Percentiles rank a stretch among this genome's conserved stretches.
These are phyloP conservation scores for Ischnus inquisitorius DNA, from an alignment of 2,888 invertebrate species.

Conservation along the genomic window DNA sequence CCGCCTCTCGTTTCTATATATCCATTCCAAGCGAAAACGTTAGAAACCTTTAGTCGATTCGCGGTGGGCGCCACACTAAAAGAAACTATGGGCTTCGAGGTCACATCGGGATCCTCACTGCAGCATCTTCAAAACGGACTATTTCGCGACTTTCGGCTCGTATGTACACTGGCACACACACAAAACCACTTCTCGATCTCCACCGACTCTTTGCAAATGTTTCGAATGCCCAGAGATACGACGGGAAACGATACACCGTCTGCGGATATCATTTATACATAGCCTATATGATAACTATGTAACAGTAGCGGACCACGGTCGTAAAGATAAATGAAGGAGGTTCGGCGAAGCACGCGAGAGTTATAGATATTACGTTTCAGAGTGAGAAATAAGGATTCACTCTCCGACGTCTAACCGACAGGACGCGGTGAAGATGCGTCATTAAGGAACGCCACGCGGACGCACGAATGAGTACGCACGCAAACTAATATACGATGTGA, in stretches of 20 bases:
- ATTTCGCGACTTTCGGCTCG: conserved; percentile 29
- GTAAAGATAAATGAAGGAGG: conserved; percentile 59
- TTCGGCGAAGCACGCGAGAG: conserved; percentile 30
- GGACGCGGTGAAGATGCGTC: background rate
- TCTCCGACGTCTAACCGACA: conserved; percentile 28
- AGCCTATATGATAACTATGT: conserved; percentile 9
- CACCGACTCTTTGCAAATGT: conserved; percentile 23
- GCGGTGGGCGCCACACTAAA: background rate
- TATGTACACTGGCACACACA: conserved; percentile 4
- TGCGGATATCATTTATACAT: conserved; percentile 13
- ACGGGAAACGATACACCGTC: conserved; percentile 34
- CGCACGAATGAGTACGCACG: background rate
- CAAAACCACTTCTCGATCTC: conserved; percentile 20
- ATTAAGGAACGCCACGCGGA: background rate
- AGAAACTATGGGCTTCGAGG: conserved; percentile 13
- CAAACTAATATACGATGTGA: background rate
- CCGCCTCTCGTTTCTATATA: conserved; percentile 6
- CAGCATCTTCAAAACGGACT: conserved; percentile 38
- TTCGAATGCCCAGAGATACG: conserved; percentile 39
- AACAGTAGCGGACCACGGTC: conserved; percentile 7
- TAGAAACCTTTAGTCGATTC: conserved; percentile 34
- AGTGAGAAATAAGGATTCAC: conserved; percentile 58
- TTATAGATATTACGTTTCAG: conserved; percentile 57
- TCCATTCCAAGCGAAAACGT: conserved; percentile 24
- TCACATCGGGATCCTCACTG: conserved; percentile 18